These are phyloP conservation scores for Cuculus canorus DNA, from an alignment of 2,797 vertebrate genomes.

Conservation along the genomic window DNA sequence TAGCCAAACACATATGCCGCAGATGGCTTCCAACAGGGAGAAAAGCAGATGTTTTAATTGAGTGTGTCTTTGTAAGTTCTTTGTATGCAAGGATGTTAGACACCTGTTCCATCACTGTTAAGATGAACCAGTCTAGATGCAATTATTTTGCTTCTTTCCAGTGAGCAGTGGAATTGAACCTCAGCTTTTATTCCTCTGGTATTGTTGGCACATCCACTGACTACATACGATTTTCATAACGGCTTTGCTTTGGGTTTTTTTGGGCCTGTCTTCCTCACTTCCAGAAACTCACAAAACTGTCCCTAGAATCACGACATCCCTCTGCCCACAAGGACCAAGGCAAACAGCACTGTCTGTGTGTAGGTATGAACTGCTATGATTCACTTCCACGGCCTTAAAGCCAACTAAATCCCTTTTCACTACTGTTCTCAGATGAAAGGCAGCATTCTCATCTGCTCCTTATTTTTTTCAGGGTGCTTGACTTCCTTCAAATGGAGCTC, in stretches of 20 bases:
- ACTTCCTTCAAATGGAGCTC: neutral
- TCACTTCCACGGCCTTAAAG: neutral
- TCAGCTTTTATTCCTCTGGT: neutral
- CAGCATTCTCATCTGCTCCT: neutral
- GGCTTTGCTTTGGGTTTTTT: neutral
- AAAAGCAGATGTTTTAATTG: neutral
- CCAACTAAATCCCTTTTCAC: neutral
- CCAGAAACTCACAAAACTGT: neutral
- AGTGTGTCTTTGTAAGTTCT: neutral
- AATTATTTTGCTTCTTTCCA: neutral
- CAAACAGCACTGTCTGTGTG: neutral
- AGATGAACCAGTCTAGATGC: neutral
- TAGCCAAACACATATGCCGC: neutral
- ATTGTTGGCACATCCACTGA: neutral
- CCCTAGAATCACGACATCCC: neutral
- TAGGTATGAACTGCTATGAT: neutral
- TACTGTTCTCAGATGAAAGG: neutral
- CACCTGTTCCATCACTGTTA: fast-evolving
- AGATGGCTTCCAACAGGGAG: neutral
- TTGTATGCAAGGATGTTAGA: neutral
- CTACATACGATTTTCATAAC: neutral
- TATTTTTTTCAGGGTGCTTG: neutral
- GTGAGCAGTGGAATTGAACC: neutral
- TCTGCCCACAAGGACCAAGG: neutral
- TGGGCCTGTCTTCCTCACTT: neutral